Percentiles rank a stretch among this genome's conserved stretches.
Evolutionary conservation across 2,113 vertebrate species (phyloP).

Genomic region (Cercopithecus mona): DNA sequence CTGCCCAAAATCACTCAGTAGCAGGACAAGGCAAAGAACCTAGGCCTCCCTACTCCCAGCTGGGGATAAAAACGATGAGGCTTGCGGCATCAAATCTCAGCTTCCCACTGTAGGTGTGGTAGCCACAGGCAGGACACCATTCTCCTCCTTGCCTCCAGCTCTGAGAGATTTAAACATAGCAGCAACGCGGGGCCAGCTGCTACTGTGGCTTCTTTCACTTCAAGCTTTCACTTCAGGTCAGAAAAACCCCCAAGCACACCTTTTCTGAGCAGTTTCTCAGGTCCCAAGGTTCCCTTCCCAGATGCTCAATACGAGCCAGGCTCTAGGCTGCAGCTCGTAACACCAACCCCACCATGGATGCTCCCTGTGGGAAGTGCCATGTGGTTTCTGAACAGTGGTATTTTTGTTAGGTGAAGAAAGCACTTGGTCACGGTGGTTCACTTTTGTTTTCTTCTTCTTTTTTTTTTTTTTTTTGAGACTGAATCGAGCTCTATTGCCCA

Average conservation of each 20-base stretch:
- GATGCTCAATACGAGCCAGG: background rate
- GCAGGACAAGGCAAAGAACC: background rate
- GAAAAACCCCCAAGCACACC: background rate
- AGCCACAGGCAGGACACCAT: rapidly evolving
- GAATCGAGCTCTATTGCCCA: too few species aligned
- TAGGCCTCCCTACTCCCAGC: background rate
- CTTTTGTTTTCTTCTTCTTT: too few species aligned
- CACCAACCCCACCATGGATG: rapidly evolving
- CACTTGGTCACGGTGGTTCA: background rate
- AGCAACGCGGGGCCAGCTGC: background rate
- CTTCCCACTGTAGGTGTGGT: background rate
- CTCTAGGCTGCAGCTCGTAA: background rate
- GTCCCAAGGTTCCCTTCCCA: background rate
- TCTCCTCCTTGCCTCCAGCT: background rate
- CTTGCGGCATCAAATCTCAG: background rate
- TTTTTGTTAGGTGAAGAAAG: background rate
- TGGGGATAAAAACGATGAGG: background rate
- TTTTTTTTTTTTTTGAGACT: too few species aligned
- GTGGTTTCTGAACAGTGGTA: too few species aligned
- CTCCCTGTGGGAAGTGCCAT: background rate
- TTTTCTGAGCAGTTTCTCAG: background rate
- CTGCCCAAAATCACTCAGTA: background rate
- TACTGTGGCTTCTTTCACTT: constrained; percentile 26
- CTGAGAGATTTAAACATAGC: background rate
- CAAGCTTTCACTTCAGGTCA: constrained; percentile 58